A percentile compares a stretch with the other conserved stretches of the same genome.
These are phyloP conservation scores for Bos indicus DNA, from an alignment of 2,113 vertebrate species.

Conservation along the genomic window DNA sequence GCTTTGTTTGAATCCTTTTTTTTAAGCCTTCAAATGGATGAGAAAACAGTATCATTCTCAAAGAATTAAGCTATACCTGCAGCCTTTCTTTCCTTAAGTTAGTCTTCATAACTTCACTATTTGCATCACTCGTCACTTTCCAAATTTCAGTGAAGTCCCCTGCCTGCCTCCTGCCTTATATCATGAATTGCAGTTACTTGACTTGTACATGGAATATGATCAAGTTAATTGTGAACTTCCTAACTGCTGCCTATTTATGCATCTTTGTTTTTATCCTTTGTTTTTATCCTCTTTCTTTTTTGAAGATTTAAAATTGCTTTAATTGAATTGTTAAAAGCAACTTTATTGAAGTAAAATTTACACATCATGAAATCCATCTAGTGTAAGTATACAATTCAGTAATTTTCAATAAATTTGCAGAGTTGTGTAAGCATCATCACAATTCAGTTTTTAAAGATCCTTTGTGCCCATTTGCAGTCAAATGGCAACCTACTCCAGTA, in stretches of 20 bases:
- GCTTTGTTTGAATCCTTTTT: not conserved
- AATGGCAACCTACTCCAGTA: too few species aligned
- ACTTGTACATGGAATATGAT: not conserved
- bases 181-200: not conserved
- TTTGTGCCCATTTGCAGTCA: not conserved
- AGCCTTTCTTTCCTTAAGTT: not conserved
- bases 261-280: not conserved
- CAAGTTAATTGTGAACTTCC: not conserved
- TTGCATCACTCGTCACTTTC: not conserved
- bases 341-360: not conserved
- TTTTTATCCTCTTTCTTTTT: not conserved
- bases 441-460: not conserved
- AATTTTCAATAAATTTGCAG: not conserved
- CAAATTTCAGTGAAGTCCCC: not conserved
- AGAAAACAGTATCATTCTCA: not conserved
- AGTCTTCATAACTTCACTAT: not conserved
- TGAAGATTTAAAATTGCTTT: not conserved
- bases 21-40: not conserved
- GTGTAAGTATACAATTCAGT: not conserved
- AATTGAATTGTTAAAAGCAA: not conserved
- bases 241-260: not conserved
- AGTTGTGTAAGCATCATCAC: not conserved
- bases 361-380: not conserved
- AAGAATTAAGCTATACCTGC: not conserved
- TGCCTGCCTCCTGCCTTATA: not conserved